Base-by-base conservation (phyloP, 2,888 invertebrate genomes). In the Tetragnatha montana region DNA sequence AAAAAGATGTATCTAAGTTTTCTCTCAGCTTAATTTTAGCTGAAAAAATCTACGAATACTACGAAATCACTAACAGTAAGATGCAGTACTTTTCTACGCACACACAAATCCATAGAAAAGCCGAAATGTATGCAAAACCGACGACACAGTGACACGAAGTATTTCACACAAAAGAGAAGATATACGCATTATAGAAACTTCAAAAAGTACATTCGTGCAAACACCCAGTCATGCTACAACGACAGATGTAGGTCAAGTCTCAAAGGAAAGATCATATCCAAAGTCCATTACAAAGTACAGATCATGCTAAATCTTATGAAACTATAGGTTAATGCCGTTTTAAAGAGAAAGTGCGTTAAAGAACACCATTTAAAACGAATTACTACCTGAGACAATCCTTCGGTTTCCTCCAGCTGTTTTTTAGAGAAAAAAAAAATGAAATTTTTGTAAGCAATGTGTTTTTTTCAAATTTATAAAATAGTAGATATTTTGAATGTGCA, bases 341-440 rank as follows among this genome's bases (percentile, higher is more conserved):
- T 19, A 73, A 73, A 73, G 73, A 75, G 69, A 68, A 70, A 35
- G 71, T 79, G 85, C 78, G 71, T 69, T 79, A 47, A 78, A 70
- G 14, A 14, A 69, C 85, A 71, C 49, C 70, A 50, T 68, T 85
- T 21, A 70, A 71, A 85, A 12, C 47, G 35, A 69, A 81, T 47
- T 81, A 75, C 84, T 90, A 90, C 90, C 87, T 90, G 90, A 90
- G 8, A 90, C 90, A 51, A 90, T 90, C 71, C 87, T 83, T 83
- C 90, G 83, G 84, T 87, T 90, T 76, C 87, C 84, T 51, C 84
- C 84, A 71, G 87, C 88, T 90, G 79, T 71, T 50, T 12, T 74
- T 81, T 70, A 87, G 79, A 82, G 69, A 81, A 19, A 84, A 71
- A 86, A 71, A 85, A 71, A 73, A 85, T 49, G 14, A 85, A 22